Evolutionary conservation across 92 coral and sea anemone species (phyloP), one percentile per base, ranked within the genome.

Genomic region (Paramuricea clavata): DNA sequence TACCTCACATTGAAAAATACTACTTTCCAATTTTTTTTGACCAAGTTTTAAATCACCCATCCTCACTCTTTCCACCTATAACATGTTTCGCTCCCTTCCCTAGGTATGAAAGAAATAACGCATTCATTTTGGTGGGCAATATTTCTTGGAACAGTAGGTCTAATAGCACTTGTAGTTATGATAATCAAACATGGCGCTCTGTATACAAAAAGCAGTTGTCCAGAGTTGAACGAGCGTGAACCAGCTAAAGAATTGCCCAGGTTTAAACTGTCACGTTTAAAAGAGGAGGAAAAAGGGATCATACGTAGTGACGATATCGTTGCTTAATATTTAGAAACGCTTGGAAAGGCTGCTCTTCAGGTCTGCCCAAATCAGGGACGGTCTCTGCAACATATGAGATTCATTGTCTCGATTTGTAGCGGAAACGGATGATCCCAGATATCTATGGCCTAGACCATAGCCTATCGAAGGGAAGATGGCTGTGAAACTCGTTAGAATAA

Each of bases 91-190:
- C 19, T 27, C 17, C 19, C 22, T 19, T 25, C 13, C 19, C 2
- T 49, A 74, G 81, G 81, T 23, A 49, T 74, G 16, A 74, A 74
- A 74, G 81, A 74, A 74, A 22, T 74, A 25, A 74, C 81, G 19
- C 81, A 74, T 49, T 49, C 35, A 49, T 74, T 74, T 74, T 74
- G 81, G 81, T 74, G 81, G 81, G 81, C 81, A 41, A 74, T 74
- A 15, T 74, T 74, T 16, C 61, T 74, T 13, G 81, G 61, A 17
- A 74, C 81, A 28, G 81, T 74, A 41, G 81, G 39, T 74, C 60
- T 41, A 6, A 74, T 74, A 22, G 81, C 34, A 21, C 25, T 62
- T 16, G 60, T 74, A 41, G 57, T 74, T 0, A 6, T 74, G 59
- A 0, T 27, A 30, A 44, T 74, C 26, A 74, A 74, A 49, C 34